A percentile compares a stretch with the other conserved stretches of the same genome.
These are phyloP conservation scores for Tamandua tetradactyla DNA, from an alignment of 2,797 vertebrate genomes.

Conservation along the genomic window DNA sequence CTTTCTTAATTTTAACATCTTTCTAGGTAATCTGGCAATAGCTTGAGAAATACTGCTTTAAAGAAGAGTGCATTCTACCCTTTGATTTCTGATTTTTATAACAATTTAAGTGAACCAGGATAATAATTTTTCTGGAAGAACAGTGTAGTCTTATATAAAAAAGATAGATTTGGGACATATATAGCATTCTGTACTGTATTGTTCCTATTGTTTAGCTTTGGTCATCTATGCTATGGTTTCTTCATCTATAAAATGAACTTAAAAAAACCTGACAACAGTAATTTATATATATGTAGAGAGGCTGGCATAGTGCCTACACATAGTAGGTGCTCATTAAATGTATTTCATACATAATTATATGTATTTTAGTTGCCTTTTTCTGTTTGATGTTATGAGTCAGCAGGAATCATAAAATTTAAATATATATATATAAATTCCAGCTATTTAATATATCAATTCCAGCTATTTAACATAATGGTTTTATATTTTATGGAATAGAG, in stretches of 20 bases:
- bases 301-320: background rate
- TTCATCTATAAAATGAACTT: background rate
- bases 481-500: background rate
- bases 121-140: background rate
- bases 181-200: background rate
- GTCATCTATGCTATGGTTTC: background rate
- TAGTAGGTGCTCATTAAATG: background rate
- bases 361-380: slow-evolving; percentile 16
- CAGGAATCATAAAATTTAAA: background rate
- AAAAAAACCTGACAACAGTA: background rate
- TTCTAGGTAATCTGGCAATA: background rate
- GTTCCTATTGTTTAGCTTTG: background rate
- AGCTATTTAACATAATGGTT: background rate
- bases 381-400: background rate
- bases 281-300: background rate
- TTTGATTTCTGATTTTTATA: background rate
- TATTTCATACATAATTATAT: background rate
- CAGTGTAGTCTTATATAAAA: background rate
- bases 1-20: background rate
- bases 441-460: background rate
- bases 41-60: background rate
- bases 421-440: background rate
- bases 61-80: background rate
- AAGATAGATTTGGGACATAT: background rate
- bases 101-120: background rate